These are phyloP conservation scores for Zaprionus kolodkinae DNA, from an alignment of 1,140 invertebrate genomes.

Conservation along the genomic window DNA sequence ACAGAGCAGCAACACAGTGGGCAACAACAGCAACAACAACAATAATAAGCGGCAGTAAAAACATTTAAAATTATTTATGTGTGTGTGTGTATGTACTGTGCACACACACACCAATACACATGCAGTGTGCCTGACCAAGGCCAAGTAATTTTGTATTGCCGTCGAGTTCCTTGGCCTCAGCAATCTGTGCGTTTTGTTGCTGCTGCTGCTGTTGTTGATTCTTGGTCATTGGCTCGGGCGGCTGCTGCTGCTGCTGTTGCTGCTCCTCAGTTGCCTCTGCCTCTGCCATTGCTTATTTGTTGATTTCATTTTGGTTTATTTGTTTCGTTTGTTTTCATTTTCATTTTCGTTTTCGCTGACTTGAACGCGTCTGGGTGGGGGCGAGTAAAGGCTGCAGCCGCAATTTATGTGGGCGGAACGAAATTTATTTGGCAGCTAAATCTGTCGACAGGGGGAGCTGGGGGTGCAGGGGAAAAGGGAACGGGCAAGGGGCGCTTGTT, in stretches of 20 bases:
- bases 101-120: slow-evolving; percentile 18
- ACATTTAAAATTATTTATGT: slow-evolving; percentile 80
- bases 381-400: slow-evolving; percentile 26
- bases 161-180: slow-evolving; percentile 76
- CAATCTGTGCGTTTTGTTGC: slow-evolving; percentile 42
- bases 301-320: slow-evolving; percentile 79
- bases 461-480: neutral
- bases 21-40: slow-evolving; percentile 19
- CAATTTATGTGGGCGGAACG: slow-evolving; percentile 26
- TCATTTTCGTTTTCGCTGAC: slow-evolving; percentile 71
- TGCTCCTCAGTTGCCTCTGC: slow-evolving; percentile 38
- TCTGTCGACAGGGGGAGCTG: neutral
- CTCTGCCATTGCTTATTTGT: slow-evolving; percentile 67
- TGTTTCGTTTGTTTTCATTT: slow-evolving; percentile 63
- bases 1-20: slow-evolving; percentile 10
- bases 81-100: slow-evolving; percentile 17
- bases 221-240: slow-evolving; percentile 76
- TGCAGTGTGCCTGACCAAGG: slow-evolving; percentile 77
- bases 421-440: slow-evolving; percentile 33
- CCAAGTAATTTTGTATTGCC: slow-evolving; percentile 80
- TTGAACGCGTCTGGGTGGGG: slow-evolving; percentile 48
- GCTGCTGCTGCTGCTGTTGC: slow-evolving; percentile 22
- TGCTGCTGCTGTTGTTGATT: slow-evolving; percentile 61
- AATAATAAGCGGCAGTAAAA: slow-evolving; percentile 50
- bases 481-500: neutral